Evolutionary conservation across 2,797 vertebrate species (phyloP), one percentile per base, ranked within the genome.

Genomic region (Clarias fuscus): DNA sequence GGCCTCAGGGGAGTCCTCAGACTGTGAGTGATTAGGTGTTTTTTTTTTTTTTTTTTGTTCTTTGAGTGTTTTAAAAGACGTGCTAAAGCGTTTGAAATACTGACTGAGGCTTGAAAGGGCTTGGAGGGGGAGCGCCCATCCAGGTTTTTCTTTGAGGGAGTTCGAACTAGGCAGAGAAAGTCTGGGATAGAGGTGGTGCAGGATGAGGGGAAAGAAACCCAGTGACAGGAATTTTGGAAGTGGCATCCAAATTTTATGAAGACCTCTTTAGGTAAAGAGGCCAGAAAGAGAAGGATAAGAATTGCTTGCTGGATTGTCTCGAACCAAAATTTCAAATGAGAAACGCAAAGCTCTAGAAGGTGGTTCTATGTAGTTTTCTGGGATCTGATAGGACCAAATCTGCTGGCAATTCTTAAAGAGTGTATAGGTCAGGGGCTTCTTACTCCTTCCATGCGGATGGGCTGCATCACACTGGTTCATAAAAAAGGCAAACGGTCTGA

Each of bases 21-120:
- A 14, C 0, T 76, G 14, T 76, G 14, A 53, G 1, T 0, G 5
- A 8, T 76, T 2, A 4, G 13, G 6, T 1, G 1, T 15, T 1
- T 48, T 3, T 30, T 76, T 76, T 18, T 5, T 56, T 30, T 30
- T 30, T 30, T n/a, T n/a, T n/a, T n/a, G n/a, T n/a, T n/a, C n/a
- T n/a, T n/a, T n/a, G n/a, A n/a, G n/a, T n/a, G n/a, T n/a, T n/a
- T n/a, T n/a, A n/a, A n/a, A 13, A 56, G 2, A 2, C 43, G 1
- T 10, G 48, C 73, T 4, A 27, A n/a, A 24, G 48, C 13, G 1
- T 76, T 76, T 27, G 1, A 13, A 5, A 8, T 30, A 18, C 1
- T 5, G 24, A 24, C 73, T 3, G 24, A 48, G 11, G 13, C 37
- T 0, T 15, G 27, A 1, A 10, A 59, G n/a, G 30, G 17, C 53